These are phyloP conservation scores for Hyposmocoma kahamanoa DNA, from an alignment of 1,140 invertebrate species.

Conservation along the genomic window DNA sequence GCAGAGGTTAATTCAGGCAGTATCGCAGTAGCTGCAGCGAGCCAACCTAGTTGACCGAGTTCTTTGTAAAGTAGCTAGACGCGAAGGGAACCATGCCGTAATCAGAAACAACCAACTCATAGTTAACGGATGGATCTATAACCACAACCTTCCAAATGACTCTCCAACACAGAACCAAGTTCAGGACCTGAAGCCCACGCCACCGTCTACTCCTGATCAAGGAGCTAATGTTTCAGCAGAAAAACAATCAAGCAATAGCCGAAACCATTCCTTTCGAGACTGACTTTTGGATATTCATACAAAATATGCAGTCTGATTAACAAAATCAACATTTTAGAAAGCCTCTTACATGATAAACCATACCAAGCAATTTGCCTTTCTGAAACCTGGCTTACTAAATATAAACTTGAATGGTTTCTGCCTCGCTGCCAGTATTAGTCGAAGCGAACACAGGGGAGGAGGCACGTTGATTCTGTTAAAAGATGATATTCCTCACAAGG, in stretches of 20 bases:
- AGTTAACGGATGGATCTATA: neutral
- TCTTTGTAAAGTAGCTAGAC: too few relatives aligned
- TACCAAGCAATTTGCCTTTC: neutral
- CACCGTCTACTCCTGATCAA: neutral
- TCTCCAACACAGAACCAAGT: neutral
- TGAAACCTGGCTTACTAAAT: neutral
- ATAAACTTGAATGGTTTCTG: neutral
- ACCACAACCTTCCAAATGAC: neutral
- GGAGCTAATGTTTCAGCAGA: neutral
- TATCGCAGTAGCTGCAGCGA: too few relatives aligned
- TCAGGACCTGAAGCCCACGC: neutral
- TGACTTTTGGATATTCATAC: neutral
- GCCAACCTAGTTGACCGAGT: too few relatives aligned
- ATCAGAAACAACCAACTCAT: neutral
- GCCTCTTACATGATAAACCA: neutral
- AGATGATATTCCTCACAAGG: neutral
- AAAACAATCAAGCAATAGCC: neutral
- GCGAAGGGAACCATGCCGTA: neutral
- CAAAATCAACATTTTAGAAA: neutral
- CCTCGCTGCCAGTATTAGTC: neutral
- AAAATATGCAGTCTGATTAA: slow-evolving; percentile 5
- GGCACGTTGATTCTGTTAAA: neutral
- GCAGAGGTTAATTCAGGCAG: too few relatives aligned
- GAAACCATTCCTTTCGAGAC: slow-evolving; percentile 1
- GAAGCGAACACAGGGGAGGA: neutral